These are phyloP conservation scores for Ditylenchus dipsaci DNA, from an alignment of 1,140 invertebrate species.

Conservation along the genomic window DNA sequence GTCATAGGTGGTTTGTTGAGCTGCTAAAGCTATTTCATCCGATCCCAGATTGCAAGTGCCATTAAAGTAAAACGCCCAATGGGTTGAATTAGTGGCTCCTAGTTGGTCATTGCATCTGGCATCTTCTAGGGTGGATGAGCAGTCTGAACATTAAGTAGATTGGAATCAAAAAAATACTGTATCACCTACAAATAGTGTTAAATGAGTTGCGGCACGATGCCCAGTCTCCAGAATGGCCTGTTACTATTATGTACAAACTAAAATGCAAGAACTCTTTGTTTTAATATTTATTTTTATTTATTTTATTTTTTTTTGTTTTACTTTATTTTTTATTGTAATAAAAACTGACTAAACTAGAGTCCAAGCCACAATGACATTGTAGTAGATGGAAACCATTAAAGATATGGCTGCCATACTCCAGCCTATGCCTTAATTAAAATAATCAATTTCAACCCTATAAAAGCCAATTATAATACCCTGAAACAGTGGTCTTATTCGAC, in stretches of 20 bases:
- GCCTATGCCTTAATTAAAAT: slow-evolving; percentile 65
- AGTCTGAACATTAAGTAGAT: slow-evolving; percentile 54
- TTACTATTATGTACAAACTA: slow-evolving; percentile 66
- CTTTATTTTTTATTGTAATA: no score
- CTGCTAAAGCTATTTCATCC: slow-evolving; percentile 15
- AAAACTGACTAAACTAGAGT: slow-evolving; percentile 75
- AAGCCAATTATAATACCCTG: slow-evolving; percentile 7
- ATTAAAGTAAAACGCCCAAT: slow-evolving; percentile 38
- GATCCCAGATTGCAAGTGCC: slow-evolving; percentile 12
- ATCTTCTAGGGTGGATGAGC: slow-evolving; percentile 35
- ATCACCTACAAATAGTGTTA: slow-evolving; percentile 20
- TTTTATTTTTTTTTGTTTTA: no score
- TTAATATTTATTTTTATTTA: no score
- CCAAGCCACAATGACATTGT: slow-evolving; percentile 85
- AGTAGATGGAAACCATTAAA: slow-evolving; percentile 95
- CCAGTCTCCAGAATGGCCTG: slow-evolving; percentile 9
- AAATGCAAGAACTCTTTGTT: no score
- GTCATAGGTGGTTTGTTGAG: slow-evolving; percentile 14
- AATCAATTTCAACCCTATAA: neutral
- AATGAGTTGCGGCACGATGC: slow-evolving; percentile 7
- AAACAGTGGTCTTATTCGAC: slow-evolving; percentile 29
- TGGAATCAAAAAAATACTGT: slow-evolving; percentile 65
- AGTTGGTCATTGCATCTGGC: slow-evolving; percentile 29
- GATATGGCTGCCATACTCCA: slow-evolving; percentile 94
- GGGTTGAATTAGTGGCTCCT: neutral